phyloP scores from a whole-genome alignment of 2,797 vertebrate species.

The Dicrostonyx torquatus region DNA sequence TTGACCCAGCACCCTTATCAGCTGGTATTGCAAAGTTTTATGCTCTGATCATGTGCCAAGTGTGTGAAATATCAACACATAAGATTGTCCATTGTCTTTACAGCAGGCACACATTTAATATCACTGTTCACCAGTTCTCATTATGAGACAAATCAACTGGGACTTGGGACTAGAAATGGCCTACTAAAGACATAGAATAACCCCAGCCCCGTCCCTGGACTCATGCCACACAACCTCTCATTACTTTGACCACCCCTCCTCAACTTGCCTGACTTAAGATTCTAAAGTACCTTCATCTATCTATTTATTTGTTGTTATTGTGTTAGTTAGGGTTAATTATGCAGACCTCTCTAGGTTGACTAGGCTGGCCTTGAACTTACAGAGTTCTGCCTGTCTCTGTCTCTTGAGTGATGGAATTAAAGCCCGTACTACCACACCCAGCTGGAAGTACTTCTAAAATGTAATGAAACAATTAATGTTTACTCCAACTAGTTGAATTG shows the following conservation, averaged over 20 bases:
- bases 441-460: not conserved
- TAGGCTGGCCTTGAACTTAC: not conserved
- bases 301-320: not conserved
- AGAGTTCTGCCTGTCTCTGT: not conserved
- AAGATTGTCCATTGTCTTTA: not conserved
- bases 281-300: not conserved
- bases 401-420: not conserved
- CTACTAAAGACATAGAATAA: not conserved
- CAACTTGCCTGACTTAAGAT: too few species aligned
- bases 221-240: not conserved
- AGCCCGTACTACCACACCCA: not conserved
- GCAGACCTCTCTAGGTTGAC: not conserved
- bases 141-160: not conserved
- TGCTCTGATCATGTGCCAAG: not conserved
- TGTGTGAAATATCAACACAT: not conserved
- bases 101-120: not conserved
- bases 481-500: not conserved
- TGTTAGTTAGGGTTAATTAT: not conserved
- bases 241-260: not conserved
- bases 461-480: not conserved
- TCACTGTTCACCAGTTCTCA: not conserved
- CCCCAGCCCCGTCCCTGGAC: not conserved
- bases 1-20: not conserved
- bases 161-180: not conserved
- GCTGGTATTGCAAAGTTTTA: not conserved